These are phyloP conservation scores for Plemyria rubiginata DNA, from an alignment of 2,888 invertebrate species.

Conservation along the genomic window DNA sequence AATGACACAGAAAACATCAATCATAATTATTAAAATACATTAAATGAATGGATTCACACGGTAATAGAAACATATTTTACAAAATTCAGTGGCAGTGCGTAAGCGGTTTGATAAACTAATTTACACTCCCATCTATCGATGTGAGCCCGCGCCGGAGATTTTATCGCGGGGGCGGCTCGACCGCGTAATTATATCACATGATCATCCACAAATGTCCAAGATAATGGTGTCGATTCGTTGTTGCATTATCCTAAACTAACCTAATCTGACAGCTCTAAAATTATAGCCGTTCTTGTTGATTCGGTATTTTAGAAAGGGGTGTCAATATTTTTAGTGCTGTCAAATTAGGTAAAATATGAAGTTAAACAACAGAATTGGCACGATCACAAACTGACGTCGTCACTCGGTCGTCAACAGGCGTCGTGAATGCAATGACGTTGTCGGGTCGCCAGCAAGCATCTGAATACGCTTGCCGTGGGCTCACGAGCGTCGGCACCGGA, in stretches of 20 bases:
- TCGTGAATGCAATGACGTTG: not conserved
- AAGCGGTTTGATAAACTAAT: slow-evolving; percentile 42
- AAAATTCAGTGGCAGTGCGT: slow-evolving; percentile 50
- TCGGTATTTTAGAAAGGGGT: no score
- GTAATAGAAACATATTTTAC: slow-evolving; percentile 7
- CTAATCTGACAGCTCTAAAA: no score
- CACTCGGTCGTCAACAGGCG: no score
- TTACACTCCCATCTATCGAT: slow-evolving; percentile 14
- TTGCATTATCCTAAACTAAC: no score
- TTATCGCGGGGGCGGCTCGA: not conserved
- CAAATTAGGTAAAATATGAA: no score
- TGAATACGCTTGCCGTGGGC: not conserved
- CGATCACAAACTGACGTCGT: not conserved
- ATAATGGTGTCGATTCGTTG: no score
- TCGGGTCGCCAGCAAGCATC: slow-evolving; percentile 1
- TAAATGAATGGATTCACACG: slow-evolving; percentile 9
- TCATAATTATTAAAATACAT: slow-evolving; percentile 13
- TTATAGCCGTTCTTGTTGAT: no score
- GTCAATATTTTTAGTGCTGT: no score
- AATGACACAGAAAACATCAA: slow-evolving; percentile 22
- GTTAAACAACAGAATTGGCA: no score
- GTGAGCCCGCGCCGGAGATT: not conserved
- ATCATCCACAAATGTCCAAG: not conserved
- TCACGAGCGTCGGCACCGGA: no score
- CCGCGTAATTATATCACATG: not conserved